Evolutionary conservation across 2,888 invertebrate species (phyloP).

Genomic region (Cylloceria caligata): DNA sequence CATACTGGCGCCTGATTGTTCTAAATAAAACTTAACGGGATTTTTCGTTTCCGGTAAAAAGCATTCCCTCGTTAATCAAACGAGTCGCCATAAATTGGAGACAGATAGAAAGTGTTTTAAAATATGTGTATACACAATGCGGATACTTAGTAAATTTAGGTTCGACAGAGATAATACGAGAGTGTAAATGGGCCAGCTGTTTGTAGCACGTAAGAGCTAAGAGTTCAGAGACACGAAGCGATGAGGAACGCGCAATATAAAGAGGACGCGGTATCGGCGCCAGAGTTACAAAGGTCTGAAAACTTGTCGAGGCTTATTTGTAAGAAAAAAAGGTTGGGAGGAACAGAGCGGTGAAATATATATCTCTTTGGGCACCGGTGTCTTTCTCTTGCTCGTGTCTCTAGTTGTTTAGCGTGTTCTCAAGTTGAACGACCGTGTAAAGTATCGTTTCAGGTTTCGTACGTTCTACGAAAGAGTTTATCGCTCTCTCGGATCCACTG

Average conservation of each 20-base stretch:
- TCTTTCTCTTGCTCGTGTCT: background rate
- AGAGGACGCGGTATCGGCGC: constrained; percentile 20
- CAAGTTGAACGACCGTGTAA: constrained; percentile 62
- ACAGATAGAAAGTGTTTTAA: too few species aligned
- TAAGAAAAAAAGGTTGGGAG: background rate
- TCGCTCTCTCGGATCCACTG: constrained; percentile 16
- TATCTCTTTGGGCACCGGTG: background rate
- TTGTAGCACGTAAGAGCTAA: constrained; percentile 26
- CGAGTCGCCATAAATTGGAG: too few species aligned
- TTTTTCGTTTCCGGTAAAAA: too few species aligned
- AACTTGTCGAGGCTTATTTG: background rate
- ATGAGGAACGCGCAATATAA: constrained; percentile 10
- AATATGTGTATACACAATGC: too few species aligned
- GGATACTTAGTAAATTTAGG: too few species aligned
- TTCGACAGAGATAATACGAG: constrained; percentile 13
- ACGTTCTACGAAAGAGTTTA: constrained; percentile 58
- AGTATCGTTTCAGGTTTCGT: constrained; percentile 55
- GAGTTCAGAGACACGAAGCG: background rate
- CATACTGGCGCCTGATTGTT: too few species aligned
- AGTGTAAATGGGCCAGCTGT: constrained; percentile 39
- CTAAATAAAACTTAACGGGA: too few species aligned
- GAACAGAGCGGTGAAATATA: background rate
- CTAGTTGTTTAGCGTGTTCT: constrained; percentile 35
- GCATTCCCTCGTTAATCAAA: too few species aligned
- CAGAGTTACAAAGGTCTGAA: constrained; percentile 7